phyloP scores from a whole-genome alignment of 1,140 invertebrate genomes.

The Bombus haemorrhoidalis region DNA sequence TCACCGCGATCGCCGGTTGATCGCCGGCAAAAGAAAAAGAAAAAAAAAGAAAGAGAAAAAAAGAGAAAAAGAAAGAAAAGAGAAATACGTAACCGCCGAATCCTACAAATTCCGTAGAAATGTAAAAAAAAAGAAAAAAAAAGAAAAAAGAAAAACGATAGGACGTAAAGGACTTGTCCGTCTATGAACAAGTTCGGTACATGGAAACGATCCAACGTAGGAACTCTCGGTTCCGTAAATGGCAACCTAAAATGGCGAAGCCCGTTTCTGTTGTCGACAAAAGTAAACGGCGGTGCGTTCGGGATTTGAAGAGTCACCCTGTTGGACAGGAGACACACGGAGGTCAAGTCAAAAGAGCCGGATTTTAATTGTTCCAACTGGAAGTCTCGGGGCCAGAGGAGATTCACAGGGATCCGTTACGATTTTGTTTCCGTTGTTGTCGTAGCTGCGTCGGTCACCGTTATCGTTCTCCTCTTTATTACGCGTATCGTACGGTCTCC shows the following conservation, averaged over 20 bases:
- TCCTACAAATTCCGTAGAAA: background rate
- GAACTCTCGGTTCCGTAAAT: background rate
- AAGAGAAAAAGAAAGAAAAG: too few species aligned
- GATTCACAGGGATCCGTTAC: background rate
- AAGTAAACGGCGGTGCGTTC: background rate
- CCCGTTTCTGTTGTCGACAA: background rate
- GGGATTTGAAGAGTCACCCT: background rate
- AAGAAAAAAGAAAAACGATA: too few species aligned
- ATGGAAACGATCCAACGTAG: background rate
- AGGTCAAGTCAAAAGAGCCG: background rate
- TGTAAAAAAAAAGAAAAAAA: background rate
- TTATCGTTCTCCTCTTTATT: constrained; percentile 79
- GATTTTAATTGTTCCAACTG: constrained; percentile 2
- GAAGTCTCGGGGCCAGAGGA: background rate
- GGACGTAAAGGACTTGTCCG: background rate
- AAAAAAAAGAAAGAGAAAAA: too few species aligned
- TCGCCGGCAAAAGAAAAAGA: fast-evolving
- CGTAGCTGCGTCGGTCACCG: constrained; percentile 63
- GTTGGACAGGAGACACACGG: background rate
- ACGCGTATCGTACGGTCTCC: constrained; percentile 61
- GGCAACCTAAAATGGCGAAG: background rate
- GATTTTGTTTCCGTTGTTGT: background rate
- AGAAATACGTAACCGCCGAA: background rate
- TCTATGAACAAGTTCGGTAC: background rate
- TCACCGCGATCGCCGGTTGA: background rate